A percentile compares a stretch with the other conserved stretches of the same genome.
Evolutionary conservation across 2,113 vertebrate genomes (phyloP).

Genomic region (Scomber scombrus): DNA sequence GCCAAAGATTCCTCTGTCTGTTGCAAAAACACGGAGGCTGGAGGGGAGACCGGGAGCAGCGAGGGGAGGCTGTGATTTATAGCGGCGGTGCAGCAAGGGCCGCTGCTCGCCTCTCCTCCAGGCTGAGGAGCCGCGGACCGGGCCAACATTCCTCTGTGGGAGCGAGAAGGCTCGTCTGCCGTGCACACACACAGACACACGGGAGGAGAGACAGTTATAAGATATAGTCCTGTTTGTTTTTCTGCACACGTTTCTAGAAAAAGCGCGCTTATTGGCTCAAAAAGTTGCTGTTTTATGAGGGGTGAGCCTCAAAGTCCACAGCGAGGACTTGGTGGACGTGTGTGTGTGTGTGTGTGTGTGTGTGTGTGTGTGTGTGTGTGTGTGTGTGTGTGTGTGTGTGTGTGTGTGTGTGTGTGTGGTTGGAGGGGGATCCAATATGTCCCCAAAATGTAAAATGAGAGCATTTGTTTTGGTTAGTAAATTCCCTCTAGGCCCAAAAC

Average conservation of each 20-base stretch:
- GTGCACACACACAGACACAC: background rate
- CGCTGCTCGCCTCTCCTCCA: slow-evolving; percentile 68
- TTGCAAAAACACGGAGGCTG: slow-evolving; percentile 83
- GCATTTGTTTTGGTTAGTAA: slow-evolving; percentile 22
- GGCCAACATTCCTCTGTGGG: slow-evolving; percentile 79
- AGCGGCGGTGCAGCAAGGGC: slow-evolving; percentile 63
- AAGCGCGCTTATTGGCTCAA: background rate
- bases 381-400: background rate
- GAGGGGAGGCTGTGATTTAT: slow-evolving; percentile 81
- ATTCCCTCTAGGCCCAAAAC: slow-evolving; percentile 1
- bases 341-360: background rate
- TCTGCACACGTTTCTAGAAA: background rate
- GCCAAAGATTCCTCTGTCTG: slow-evolving; percentile 82
- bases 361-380: slow-evolving; percentile 7
- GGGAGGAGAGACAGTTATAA: background rate
- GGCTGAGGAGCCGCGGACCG: slow-evolving; percentile 62
- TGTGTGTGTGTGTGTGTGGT: too few relatives aligned
- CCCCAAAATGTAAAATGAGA: slow-evolving; percentile 10
- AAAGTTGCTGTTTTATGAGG: background rate
- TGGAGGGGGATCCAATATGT: background rate
- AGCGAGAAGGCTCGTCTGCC: slow-evolving; percentile 60
- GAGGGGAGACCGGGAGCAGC: slow-evolving; percentile 63
- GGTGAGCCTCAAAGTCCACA: background rate
- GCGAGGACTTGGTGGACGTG: background rate
- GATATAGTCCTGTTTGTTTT: slow-evolving; percentile 4